A percentile compares a stretch with the other conserved stretches of the same genome.
phyloP scores from a whole-genome alignment of 1,140 invertebrate genomes.

The Elysia chlorotica region DNA sequence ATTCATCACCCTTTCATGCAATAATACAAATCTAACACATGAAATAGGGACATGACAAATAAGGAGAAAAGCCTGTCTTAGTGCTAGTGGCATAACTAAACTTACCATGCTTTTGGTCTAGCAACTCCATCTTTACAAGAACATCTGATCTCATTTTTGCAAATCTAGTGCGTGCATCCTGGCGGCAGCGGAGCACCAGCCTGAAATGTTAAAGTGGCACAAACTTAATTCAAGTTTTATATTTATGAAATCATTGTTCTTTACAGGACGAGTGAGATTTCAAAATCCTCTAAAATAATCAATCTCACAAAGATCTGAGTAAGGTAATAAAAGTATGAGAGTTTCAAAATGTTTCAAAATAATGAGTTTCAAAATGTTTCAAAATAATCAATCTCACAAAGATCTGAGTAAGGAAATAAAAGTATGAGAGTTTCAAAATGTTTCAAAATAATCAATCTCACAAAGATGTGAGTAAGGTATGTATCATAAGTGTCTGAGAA shows the following conservation, averaged over 20 bases:
- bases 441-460: neutral
- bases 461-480: no score
- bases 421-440: neutral
- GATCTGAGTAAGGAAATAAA: neutral
- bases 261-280: no score
- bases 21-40: neutral
- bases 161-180: slow-evolving; percentile 89
- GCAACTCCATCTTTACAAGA: slow-evolving; percentile 92
- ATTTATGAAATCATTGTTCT: no score
- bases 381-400: no score
- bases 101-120: slow-evolving; percentile 91
- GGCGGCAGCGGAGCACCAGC: slow-evolving; percentile 89
- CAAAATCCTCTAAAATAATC: neutral
- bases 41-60: slow-evolving; percentile 69
- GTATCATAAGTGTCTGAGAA: no score
- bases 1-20: neutral
- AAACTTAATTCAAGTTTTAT: no score
- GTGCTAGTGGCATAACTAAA: slow-evolving; percentile 25
- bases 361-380: neutral
- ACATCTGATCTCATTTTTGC: slow-evolving; percentile 93
- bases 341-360: neutral
- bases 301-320: no score
- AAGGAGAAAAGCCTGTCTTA: no score
- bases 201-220: slow-evolving; percentile 64
- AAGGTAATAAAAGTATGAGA: neutral